Conservation (phyloP, 2,113 vertebrate genomes). For the Loxodonta africana region DNA sequence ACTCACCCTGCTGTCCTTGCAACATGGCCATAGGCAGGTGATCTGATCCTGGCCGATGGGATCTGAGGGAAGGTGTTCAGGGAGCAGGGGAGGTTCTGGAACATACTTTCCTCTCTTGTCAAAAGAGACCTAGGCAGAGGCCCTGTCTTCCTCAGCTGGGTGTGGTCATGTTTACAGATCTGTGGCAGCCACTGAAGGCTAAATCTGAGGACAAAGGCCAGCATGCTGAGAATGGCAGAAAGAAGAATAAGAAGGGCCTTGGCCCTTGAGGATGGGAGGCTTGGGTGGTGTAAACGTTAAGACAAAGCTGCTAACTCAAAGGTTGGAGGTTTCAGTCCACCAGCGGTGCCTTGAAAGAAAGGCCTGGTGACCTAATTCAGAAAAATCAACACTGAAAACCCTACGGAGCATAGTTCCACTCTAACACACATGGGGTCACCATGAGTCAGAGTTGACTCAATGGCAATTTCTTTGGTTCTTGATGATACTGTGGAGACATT, state of each 20-base stretch:
- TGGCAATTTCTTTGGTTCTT: not conserved
- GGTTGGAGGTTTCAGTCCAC: not conserved
- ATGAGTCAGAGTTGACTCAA: not conserved
- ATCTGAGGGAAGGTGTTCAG: not conserved
- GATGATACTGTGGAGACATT: not conserved
- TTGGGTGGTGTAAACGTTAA: not conserved
- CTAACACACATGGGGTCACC: not conserved
- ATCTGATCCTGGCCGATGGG: not conserved
- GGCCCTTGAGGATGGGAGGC: not conserved
- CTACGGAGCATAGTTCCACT: not conserved
- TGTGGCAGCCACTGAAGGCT: not conserved
- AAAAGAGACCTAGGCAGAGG: not conserved
- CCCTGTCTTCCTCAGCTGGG: not conserved
- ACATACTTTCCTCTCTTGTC: not conserved
- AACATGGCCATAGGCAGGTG: too few relatives aligned
- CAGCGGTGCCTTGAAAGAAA: not conserved
- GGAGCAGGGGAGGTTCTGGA: not conserved
- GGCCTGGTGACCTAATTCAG: not conserved
- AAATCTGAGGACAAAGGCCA: not conserved
- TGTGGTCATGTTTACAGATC: not conserved
- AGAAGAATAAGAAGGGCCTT: not conserved
- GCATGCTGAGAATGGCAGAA: not conserved
- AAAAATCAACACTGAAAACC: not conserved
- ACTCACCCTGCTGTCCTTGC: not conserved
- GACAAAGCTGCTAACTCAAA: not conserved